Evolutionary conservation across 2,797 vertebrate genomes (phyloP), one percentile per base, ranked within the genome.

Genomic region (Channa striata): DNA sequence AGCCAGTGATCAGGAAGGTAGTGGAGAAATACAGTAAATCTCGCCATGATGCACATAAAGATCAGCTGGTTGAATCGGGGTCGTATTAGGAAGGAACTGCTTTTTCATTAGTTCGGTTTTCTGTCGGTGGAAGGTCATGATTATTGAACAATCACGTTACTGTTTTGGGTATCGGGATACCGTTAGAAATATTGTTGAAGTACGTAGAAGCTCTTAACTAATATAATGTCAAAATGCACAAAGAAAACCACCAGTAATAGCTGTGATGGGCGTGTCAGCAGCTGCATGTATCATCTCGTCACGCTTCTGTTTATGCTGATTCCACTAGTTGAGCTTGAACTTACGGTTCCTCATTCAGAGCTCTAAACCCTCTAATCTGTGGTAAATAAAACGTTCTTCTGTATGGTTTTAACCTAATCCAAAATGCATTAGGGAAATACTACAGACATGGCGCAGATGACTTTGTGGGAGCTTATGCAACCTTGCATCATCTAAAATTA

Each of bases 401-500:
- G 6, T 57, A 7, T 37, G 17, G 33, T 20, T 46, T 52, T 21
- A 3, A 40, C 25, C 25, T 30, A 30, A 30, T 30, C 25, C 25
- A 11, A n/a, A 42, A 14, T 44, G 42, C 19, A 33, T 47, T 43
- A 40, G 13, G 23, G 36, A 20, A 48, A 46, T 6, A 1, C 13
- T 11, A 20, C n/a, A 50, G 17, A 34, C 40, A 37, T 40, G 4
- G 7, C 10, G 19, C 36, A 59, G 42, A 51, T 43, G 13, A 48
- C 21, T 39, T 59, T 47, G 34, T 12, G 43, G 16, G 0, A 13
- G n/a, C 1, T 51, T 14, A 47, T 21, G 60, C 52, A 80, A 48
- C 4, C 20, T 75, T 74, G 39, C 50, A 20, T 74, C 48, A 62
- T 73, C 20, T 23, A 34, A 58, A 42, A 67, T 11, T 37, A 19